Conservation (phyloP, 2,113 vertebrate genomes). For the Steatornis caripensis region DNA sequence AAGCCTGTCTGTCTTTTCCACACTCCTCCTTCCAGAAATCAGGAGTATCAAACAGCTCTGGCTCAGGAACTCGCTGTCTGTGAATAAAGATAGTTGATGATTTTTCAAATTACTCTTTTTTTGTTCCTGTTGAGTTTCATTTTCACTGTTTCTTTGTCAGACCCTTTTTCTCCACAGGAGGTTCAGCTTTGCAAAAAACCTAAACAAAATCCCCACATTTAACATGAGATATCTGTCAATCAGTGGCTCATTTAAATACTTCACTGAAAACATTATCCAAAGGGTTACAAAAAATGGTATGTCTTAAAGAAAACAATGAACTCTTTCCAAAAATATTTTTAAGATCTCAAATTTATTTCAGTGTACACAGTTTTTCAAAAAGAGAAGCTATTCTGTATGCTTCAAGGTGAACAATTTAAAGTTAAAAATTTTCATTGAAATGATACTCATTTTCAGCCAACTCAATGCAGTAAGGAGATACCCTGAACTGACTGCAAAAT, state of each 20-base stretch:
- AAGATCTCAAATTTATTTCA: not conserved
- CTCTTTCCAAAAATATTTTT: not conserved
- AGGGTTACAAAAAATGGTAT: not conserved
- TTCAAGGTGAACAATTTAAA: not conserved
- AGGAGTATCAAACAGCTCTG: not conserved
- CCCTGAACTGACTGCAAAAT: not conserved
- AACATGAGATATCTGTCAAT: not conserved
- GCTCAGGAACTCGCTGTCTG: not conserved
- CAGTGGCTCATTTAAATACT: not conserved
- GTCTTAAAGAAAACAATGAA: not conserved
- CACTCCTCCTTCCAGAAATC: not conserved
- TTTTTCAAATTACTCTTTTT: not conserved
- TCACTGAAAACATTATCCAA: not conserved
- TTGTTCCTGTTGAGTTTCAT: not conserved
- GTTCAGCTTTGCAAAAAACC: not conserved
- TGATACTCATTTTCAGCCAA: not conserved
- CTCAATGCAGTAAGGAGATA: not conserved
- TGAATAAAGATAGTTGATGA: not conserved
- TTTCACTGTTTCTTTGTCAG: not conserved
- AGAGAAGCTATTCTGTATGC: not conserved
- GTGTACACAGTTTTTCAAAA: not conserved
- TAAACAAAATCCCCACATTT: not conserved
- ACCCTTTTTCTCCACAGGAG: not conserved
- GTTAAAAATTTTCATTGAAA: not conserved
- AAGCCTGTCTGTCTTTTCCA: not conserved